A percentile compares a stretch with the other conserved stretches of the same genome.
Evolutionary conservation across 1,140 invertebrate species (phyloP).

Genomic region (Macrobrachium rosenbergii): DNA sequence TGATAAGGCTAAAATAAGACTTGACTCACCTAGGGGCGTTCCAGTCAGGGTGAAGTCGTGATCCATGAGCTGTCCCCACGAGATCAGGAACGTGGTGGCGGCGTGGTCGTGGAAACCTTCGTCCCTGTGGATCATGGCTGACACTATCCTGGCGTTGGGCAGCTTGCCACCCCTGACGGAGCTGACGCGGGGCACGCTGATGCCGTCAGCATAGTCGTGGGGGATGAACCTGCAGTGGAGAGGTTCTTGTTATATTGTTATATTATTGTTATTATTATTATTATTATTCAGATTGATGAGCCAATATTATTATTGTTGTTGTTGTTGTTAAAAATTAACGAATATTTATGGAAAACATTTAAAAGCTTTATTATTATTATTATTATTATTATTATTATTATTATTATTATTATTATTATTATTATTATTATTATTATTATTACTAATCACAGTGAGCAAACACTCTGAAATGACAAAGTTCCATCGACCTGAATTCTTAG

Average conservation of each 20-base stretch:
- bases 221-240: slow-evolving; percentile 33
- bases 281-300: no score
- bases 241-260: not conserved
- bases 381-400: not conserved
- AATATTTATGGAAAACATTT: no score
- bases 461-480: no score
- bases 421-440: no score
- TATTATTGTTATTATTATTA: not conserved
- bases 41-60: slow-evolving; percentile 92
- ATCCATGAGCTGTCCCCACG: slow-evolving; percentile 95
- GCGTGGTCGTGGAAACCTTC: slow-evolving; percentile 93
- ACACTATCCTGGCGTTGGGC: slow-evolving; percentile 85
- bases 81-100: slow-evolving; percentile 91
- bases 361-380: no score
- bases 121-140: slow-evolving; percentile 85
- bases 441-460: no score
- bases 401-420: no score
- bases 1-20: not conserved
- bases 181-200: slow-evolving; percentile 36
- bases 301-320: no score
- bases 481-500: no score
- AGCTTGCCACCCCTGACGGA: slow-evolving; percentile 69
- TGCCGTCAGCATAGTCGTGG: slow-evolving; percentile 40
- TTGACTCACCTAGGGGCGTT: slow-evolving; percentile 6
- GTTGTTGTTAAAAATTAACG: no score